phyloP scores from a whole-genome alignment of 2,113 vertebrate genomes.

The Triplophysa rosa region DNA sequence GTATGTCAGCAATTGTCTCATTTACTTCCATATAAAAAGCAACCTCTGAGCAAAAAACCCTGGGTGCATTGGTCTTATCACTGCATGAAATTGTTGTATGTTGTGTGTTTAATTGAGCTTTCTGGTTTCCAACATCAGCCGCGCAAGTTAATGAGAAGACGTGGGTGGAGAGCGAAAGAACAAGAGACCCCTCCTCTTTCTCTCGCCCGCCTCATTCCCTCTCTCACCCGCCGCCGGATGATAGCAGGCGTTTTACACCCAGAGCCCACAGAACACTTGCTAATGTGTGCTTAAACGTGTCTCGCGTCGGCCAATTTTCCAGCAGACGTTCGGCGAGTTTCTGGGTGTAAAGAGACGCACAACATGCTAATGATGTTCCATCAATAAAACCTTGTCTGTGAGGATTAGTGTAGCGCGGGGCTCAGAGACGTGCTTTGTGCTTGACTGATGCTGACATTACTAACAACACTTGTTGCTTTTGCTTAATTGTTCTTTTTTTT shows the following conservation, averaged over 20 bases:
- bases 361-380: conserved; percentile 29
- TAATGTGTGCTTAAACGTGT: conserved; percentile 14
- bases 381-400: neutral
- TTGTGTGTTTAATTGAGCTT: conserved; percentile 45
- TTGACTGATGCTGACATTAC: neutral
- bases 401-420: neutral
- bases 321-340: neutral
- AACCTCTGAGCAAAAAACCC: no score
- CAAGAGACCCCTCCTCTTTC: conserved; percentile 3
- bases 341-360: conserved; percentile 4
- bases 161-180: conserved; percentile 25
- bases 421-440: neutral
- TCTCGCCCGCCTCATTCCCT: neutral
- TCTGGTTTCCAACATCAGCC: conserved; percentile 24
- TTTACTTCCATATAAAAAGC: no score
- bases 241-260: conserved; percentile 35
- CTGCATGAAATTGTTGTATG: neutral
- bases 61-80: neutral
- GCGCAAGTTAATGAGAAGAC: conserved; percentile 30
- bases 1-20: no score
- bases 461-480: neutral
- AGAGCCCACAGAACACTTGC: conserved; percentile 19
- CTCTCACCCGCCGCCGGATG: conserved; percentile 1
- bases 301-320: conserved; percentile 13
- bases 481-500: neutral